Evolutionary conservation across 2,113 vertebrate genomes (phyloP), one percentile per base, ranked within the genome.

Genomic region (Rhodinocichla rosea): DNA sequence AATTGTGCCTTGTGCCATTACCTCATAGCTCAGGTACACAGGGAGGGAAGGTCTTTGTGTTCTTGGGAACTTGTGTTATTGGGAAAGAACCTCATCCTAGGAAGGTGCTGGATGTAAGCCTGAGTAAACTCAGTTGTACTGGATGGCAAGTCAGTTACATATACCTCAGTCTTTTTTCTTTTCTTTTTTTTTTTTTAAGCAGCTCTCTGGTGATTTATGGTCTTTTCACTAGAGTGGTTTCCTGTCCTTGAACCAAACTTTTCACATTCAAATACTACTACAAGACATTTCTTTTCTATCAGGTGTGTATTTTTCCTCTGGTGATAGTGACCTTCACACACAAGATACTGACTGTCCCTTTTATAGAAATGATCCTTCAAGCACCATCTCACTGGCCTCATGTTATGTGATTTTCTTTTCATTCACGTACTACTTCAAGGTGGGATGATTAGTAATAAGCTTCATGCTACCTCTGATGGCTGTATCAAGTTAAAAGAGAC

Each of bases 361-460:
- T 89, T 89, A 78, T 28, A 56, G 52, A 69, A 81, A 71, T 24
- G 86, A 78, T 81, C 69, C 86, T 97, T 97, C 89, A 94, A 92
- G 80, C 77, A 76, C 73, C 80, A 45, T 89, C 91, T 95, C 83
- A 26, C 73, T 89, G 91, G 39, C 83, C 78, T 87, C 39, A 23
- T 1, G 2, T 71, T 71, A 42, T 12, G 30, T 57, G 64, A 94
- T 92, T 95, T 90, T 64, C 56, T 94, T 95, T 94, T 94, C 69
- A 40, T 84, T 94, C 92, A 68, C 4, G 0, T 75, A 64, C 56
- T 79, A 1, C 62, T 89, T 94, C 81, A 92, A 87, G 92, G 91
- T 94, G 83, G 64, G 87, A 87, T 95, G 91, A 60, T 87, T 78
- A 30, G 86, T 87, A 92, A 94, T 91, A 78, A 95, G 83, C 77